phyloP scores from a whole-genome alignment of 2,888 invertebrate species.

The Scaptomyza cyrtandrae region DNA sequence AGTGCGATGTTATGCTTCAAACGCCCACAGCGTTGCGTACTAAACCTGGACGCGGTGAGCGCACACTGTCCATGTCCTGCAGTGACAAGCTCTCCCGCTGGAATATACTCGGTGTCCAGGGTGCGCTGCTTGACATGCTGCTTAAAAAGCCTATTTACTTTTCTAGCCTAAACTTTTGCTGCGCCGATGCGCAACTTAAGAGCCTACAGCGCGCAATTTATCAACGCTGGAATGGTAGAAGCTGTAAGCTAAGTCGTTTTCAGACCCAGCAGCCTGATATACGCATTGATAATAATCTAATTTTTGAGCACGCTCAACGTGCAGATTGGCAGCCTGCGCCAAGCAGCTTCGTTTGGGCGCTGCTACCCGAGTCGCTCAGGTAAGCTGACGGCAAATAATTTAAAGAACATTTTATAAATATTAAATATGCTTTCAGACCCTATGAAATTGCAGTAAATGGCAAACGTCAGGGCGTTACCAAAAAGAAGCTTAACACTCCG shows the following conservation, averaged over 20 bases:
- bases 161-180: conserved; percentile 89
- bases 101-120: conserved; percentile 94
- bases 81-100: conserved; percentile 97
- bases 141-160: conserved; percentile 89
- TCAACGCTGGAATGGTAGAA: conserved; percentile 80
- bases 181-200: conserved; percentile 87
- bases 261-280: conserved; percentile 72
- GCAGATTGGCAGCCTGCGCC: conserved; percentile 86
- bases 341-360: conserved; percentile 87
- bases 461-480: conserved; percentile 91
- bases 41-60: conserved; percentile 96
- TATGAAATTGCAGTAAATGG: conserved; percentile 91
- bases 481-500: conserved; percentile 85
- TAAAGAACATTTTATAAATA: not conserved
- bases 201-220: conserved; percentile 87
- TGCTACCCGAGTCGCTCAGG: conserved; percentile 84
- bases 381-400: conserved; percentile 24
- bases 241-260: conserved; percentile 51
- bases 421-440: conserved; percentile 85
- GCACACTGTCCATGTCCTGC: conserved; percentile 95
- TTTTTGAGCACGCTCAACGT: conserved; percentile 85
- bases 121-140: conserved; percentile 90
- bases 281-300: conserved; percentile 36
- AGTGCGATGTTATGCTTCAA: conserved; percentile 87
- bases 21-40: conserved; percentile 90